Evolutionary conservation across 2,888 invertebrate genomes (phyloP).

Genomic region (Unio pictorum): DNA sequence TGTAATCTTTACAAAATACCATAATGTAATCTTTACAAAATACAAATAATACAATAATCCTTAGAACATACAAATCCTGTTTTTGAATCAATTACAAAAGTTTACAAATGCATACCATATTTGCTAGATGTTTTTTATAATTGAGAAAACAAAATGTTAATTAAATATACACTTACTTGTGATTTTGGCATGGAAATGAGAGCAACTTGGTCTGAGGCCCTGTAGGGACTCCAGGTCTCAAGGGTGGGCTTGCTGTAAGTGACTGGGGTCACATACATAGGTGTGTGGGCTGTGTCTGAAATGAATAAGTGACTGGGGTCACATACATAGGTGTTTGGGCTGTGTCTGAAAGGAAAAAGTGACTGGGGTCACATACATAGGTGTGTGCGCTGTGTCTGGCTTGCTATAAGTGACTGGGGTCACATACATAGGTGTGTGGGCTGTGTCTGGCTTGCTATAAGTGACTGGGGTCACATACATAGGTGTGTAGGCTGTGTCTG

Average conservation of each 20-base stretch:
- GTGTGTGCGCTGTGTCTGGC: slow-evolving; percentile 36
- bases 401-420: slow-evolving; percentile 31
- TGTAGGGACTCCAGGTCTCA: slow-evolving; percentile 57
- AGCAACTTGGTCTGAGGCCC: slow-evolving; percentile 52
- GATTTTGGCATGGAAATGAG: slow-evolving; percentile 52
- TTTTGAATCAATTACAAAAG: no score
- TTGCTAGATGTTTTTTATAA: no score
- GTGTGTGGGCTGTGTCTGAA: slow-evolving; percentile 37
- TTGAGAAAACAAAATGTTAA: no score
- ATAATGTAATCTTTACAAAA: no score
- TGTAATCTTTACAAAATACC: no score
- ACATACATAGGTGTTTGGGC: slow-evolving; percentile 42
- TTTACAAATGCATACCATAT: no score
- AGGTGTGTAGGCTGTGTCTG: slow-evolving; percentile 40
- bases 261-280: slow-evolving; percentile 37
- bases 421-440: slow-evolving; percentile 42
- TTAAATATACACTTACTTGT: slow-evolving; percentile 32
- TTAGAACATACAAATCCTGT: no score
- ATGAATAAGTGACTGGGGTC: slow-evolving; percentile 33
- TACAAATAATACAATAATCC: no score
- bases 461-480: slow-evolving; percentile 37
- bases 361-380: slow-evolving; percentile 37
- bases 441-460: slow-evolving; percentile 29
- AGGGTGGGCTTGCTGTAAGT: slow-evolving; percentile 35
- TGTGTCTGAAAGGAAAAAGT: slow-evolving; percentile 30